phyloP scores from a whole-genome alignment of 2,113 vertebrate species.

The Neofelis nebulosa region DNA sequence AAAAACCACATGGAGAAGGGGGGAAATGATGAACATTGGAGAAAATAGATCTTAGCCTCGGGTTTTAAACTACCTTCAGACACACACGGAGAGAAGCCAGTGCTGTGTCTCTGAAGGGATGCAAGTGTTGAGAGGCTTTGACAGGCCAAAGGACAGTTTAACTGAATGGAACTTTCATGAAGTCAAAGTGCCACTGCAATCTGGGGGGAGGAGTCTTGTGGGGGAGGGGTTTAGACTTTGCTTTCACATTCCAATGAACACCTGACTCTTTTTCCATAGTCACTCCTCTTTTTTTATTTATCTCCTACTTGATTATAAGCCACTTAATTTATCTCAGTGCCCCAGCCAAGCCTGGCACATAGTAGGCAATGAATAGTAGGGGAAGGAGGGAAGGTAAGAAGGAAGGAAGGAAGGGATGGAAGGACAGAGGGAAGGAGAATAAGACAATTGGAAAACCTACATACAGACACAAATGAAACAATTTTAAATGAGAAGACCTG shows the following conservation, averaged over 20 bases:
- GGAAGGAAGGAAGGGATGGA: fast-evolving
- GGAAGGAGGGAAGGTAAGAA: fast-evolving
- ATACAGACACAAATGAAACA: not conserved
- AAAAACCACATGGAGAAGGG: not conserved
- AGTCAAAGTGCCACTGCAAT: not conserved
- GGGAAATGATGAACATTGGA: not conserved
- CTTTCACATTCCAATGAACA: not conserved
- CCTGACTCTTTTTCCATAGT: not conserved
- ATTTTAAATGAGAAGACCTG: not conserved
- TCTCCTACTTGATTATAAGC: not conserved
- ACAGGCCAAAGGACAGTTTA: slow-evolving; percentile 53
- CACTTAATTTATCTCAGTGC: not conserved
- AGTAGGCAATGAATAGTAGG: not conserved
- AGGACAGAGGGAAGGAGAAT: not conserved
- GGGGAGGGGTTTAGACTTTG: not conserved
- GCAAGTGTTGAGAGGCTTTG: not conserved
- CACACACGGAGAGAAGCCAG: not conserved
- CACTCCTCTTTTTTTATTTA: not conserved
- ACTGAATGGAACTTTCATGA: slow-evolving; percentile 67
- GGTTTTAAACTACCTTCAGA: not conserved
- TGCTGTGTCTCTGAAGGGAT: not conserved
- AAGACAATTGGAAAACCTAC: not conserved
- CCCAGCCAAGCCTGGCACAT: not conserved
- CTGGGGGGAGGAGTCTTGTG: not conserved
- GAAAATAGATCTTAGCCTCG: not conserved